These are phyloP conservation scores for Orchesella cincta DNA, from an alignment of 1,140 invertebrate species.

Conservation along the genomic window DNA sequence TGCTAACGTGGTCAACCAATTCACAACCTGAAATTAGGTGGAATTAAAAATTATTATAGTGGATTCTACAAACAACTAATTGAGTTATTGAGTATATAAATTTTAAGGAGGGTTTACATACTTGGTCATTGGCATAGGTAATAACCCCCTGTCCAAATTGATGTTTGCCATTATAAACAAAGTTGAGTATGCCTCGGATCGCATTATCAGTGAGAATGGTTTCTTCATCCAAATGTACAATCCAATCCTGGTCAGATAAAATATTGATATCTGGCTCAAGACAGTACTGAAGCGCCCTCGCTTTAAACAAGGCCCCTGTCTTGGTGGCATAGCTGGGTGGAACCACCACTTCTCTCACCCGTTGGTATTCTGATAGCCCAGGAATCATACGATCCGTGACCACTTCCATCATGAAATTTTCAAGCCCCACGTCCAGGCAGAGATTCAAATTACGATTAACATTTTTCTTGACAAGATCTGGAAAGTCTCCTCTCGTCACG, in stretches of 20 bases:
- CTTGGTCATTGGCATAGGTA: slow-evolving; percentile 63
- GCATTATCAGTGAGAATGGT: slow-evolving; percentile 63
- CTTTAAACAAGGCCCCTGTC: slow-evolving; percentile 63
- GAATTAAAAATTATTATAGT: slow-evolving; percentile 10
- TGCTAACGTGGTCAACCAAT: slow-evolving; percentile 66
- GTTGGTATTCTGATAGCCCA: slow-evolving; percentile 58
- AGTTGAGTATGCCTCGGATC: slow-evolving; percentile 63
- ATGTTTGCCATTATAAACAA: slow-evolving; percentile 61
- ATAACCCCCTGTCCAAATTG: slow-evolving; percentile 68
- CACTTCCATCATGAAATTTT: slow-evolving; percentile 96
- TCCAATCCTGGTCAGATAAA: slow-evolving; percentile 63
- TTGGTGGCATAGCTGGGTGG: slow-evolving; percentile 60
- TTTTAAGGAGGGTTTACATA: no score
- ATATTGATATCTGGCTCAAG: slow-evolving; percentile 61
- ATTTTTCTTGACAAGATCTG: slow-evolving; percentile 62
- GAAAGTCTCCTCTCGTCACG: slow-evolving; percentile 65
- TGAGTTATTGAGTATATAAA: not conserved
- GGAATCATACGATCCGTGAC: slow-evolving; percentile 88
- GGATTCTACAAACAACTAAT: no score
- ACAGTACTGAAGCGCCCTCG: slow-evolving; percentile 65
- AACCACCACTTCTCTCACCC: slow-evolving; percentile 59
- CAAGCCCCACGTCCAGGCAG: slow-evolving; percentile 84
- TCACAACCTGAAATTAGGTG: slow-evolving; percentile 56
- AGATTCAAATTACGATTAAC: slow-evolving; percentile 67
- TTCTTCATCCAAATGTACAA: slow-evolving; percentile 68